phyloP scores from a whole-genome alignment of 2,113 vertebrate species.

The Arenaria interpres region DNA sequence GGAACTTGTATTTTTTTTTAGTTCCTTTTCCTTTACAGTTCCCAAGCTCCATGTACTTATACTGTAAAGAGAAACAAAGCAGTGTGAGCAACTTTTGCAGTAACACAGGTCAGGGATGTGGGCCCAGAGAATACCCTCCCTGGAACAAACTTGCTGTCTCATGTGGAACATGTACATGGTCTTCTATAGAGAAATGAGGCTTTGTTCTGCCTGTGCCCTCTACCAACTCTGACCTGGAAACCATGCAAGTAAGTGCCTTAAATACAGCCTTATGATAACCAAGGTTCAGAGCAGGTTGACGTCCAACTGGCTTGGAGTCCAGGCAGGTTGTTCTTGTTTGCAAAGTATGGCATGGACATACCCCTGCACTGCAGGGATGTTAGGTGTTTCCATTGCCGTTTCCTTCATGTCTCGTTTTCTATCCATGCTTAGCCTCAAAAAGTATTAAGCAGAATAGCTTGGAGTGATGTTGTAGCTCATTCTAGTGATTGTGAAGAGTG shows the following conservation, averaged over 20 bases:
- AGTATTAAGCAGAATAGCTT: background rate
- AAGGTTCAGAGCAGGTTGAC: background rate
- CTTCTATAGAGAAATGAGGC: background rate
- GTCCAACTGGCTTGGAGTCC: background rate
- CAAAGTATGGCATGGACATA: background rate
- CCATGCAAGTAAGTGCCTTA: no score
- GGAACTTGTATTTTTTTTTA: no score
- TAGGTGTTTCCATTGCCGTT: background rate
- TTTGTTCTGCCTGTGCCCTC: background rate
- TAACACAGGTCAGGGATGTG: background rate
- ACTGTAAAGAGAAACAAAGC: background rate
- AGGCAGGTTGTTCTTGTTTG: background rate
- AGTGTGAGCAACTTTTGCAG: rapidly evolving
- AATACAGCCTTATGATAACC: no score
- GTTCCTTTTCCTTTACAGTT: background rate
- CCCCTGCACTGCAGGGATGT: no score
- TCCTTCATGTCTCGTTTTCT: background rate
- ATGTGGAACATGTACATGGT: background rate
- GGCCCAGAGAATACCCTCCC: background rate
- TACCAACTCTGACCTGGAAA: background rate
- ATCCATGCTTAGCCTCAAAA: background rate
- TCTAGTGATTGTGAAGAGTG: background rate
- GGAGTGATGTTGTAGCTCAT: background rate
- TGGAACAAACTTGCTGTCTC: background rate
- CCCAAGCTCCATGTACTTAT: background rate